Evolutionary conservation across 2,113 vertebrate species (phyloP), one percentile per base, ranked within the genome.

Genomic region (Oceanodroma tethys): DNA sequence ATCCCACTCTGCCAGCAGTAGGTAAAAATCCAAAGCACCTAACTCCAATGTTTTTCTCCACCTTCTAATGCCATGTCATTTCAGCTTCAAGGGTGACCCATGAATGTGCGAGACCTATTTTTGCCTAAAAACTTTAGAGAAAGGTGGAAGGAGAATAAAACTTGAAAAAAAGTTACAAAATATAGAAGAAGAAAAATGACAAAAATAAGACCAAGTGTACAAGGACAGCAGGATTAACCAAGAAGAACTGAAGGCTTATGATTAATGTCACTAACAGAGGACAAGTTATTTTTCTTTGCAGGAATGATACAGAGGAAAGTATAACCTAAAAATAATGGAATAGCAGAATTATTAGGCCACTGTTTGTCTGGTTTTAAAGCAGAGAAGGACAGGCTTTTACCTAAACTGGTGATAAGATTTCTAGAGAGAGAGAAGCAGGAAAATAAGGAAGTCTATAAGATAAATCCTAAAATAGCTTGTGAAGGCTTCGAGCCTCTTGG

Each of bases 381-480:
- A 65, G 70, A 91, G 55, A 93, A 62, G 38, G 21, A 36, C 56
- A 89, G 42, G 40, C 50, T 91, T 96, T 94, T 86, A 68, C 78
- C 50, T 93, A 87, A 94, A 89, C 45, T 74, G 72, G 62, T 60
- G 91, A 84, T 90, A 91, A 82, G 73, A 66, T 53, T 76, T 55
- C 23, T 38, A 75, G 70, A 68, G 71, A 68, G 29, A 71, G 25
- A 81, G 80, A 89, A 66, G 18, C 58, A 93, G 71, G 68, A 95
- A 88, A 96, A 70, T 16, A 45, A 91, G 85, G 72, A 97, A 92
- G 88, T 79, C 86, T 93, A 43, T 67, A 45, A 86, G 88, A 97
- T 88, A 96, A 92, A 58, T 88, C 87, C 58, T 84, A 79, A 96
- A 97, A 95, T 89, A 96, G 79, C 48, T 47, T 52, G 26, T 60